Evolutionary conservation across 2,888 invertebrate species (phyloP).

Genomic region (Aspidapion aeneum): DNA sequence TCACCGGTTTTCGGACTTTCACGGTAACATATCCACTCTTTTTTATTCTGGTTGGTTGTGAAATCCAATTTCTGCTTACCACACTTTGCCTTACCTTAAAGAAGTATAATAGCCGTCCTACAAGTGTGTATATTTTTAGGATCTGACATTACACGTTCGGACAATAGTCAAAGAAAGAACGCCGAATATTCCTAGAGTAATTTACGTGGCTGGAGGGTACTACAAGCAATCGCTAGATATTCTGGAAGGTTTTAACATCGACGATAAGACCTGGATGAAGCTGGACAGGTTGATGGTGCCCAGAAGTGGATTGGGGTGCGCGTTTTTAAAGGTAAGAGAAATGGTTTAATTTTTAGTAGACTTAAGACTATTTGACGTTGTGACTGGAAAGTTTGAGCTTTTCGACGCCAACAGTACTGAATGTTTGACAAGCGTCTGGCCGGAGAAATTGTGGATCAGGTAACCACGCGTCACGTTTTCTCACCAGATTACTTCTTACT

Average conservation of each 20-base stretch:
- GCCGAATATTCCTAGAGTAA: constrained; percentile 84
- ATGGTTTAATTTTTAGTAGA: background rate
- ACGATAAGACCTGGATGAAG: constrained; percentile 80
- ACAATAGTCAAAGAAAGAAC: constrained; percentile 81
- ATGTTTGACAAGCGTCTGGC: too few relatives aligned
- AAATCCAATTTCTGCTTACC: too few relatives aligned
- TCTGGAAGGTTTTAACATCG: constrained; percentile 85
- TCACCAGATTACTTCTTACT: too few relatives aligned
- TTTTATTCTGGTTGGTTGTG: too few relatives aligned
- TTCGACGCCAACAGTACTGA: too few relatives aligned
- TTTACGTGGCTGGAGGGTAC: constrained; percentile 91
- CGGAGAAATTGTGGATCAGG: too few relatives aligned
- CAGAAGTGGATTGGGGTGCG: constrained; percentile 82
- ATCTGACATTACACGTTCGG: constrained; percentile 84
- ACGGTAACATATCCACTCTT: background rate
- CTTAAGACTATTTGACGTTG: too few relatives aligned
- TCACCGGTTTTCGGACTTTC: background rate
- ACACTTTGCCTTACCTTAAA: too few relatives aligned
- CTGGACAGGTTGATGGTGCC: constrained; percentile 83
- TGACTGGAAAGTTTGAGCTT: too few relatives aligned
- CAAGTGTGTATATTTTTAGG: constrained; percentile 55
- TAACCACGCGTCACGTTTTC: too few relatives aligned
- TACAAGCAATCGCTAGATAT: constrained; percentile 80
- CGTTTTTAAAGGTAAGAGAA: constrained; percentile 65
- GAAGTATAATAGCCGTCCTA: too few relatives aligned